A percentile compares a stretch with the other conserved stretches of the same genome.
phyloP scores from a whole-genome alignment of 1,140 invertebrate species.

The Chlorops oryzae region DNA sequence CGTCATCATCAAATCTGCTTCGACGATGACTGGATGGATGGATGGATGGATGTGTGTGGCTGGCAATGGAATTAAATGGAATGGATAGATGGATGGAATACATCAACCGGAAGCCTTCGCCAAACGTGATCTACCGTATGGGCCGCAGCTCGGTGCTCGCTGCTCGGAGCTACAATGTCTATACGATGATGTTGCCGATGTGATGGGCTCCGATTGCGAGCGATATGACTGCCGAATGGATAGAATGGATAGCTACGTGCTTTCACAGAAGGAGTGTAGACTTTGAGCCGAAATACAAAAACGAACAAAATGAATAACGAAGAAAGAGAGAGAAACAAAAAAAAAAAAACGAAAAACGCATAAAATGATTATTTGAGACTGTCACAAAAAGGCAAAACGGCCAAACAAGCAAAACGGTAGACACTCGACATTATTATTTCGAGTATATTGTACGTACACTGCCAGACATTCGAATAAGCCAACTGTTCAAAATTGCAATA shows the following conservation, averaged over 20 bases:
- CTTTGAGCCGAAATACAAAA: too few relatives aligned
- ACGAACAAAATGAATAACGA: too few relatives aligned
- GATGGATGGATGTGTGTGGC: background rate
- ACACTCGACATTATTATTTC: background rate
- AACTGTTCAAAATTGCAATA: too few relatives aligned
- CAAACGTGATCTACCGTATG: constrained; percentile 46
- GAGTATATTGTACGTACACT: constrained; percentile 18
- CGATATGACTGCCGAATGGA: constrained; percentile 14
- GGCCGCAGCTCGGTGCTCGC: constrained; percentile 30
- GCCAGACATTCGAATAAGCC: too few relatives aligned
- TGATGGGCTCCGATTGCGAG: constrained; percentile 8
- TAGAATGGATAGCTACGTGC: constrained; percentile 45
- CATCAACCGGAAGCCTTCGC: constrained; percentile 47
- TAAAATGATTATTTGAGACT: too few relatives aligned
- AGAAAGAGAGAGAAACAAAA: constrained; percentile 14
- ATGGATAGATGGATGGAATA: background rate
- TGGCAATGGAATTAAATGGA: background rate
- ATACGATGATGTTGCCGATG: constrained; percentile 20
- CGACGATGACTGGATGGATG: background rate
- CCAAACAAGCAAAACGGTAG: background rate
- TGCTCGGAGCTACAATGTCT: constrained; percentile 22
- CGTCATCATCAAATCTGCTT: background rate
- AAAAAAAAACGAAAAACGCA: constrained; percentile 4
- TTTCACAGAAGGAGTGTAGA: constrained; percentile 46
- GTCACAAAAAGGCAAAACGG: too few relatives aligned